phyloP scores from a whole-genome alignment of 2,797 vertebrate genomes.

The Spinus pinus region DNA sequence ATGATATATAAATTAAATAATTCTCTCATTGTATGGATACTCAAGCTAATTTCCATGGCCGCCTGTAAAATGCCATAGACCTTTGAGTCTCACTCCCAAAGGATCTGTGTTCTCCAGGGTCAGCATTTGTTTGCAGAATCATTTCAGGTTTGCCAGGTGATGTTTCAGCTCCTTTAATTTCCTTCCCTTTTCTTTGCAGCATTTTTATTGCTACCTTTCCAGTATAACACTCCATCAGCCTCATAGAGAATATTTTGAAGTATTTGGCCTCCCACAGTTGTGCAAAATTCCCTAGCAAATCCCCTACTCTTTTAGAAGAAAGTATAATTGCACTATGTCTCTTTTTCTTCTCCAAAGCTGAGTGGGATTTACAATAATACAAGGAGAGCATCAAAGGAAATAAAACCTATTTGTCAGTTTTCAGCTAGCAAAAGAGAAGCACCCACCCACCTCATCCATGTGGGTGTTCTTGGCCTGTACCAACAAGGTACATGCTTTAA shows the following conservation, averaged over 20 bases:
- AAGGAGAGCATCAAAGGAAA: conserved; percentile 56
- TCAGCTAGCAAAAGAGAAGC: conserved; percentile 49
- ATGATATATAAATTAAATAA: neutral
- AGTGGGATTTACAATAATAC: conserved; percentile 55
- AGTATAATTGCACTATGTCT: neutral
- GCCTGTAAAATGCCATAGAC: neutral
- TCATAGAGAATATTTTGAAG: conserved; percentile 16
- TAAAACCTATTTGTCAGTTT: conserved; percentile 69
- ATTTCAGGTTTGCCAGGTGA: neutral
- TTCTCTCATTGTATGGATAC: neutral
- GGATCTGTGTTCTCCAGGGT: neutral
- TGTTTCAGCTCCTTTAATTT: conserved; percentile 12
- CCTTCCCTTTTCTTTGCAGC: neutral
- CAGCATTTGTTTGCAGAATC: neutral
- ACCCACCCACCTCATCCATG: conserved; percentile 62
- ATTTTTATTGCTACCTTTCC: conserved; percentile 17
- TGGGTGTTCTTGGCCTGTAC: conserved; percentile 72
- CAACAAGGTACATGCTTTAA: conserved; percentile 65
- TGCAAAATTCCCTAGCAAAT: conserved; percentile 47
- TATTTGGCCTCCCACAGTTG: conserved; percentile 38
- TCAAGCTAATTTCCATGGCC: neutral
- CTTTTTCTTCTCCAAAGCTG: conserved; percentile 19
- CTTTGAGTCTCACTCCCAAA: neutral
- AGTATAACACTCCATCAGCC: neutral
- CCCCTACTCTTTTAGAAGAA: conserved; percentile 21